phyloP scores from a whole-genome alignment of 2,113 vertebrate species.

The Xiphorhynchus elegans region DNA sequence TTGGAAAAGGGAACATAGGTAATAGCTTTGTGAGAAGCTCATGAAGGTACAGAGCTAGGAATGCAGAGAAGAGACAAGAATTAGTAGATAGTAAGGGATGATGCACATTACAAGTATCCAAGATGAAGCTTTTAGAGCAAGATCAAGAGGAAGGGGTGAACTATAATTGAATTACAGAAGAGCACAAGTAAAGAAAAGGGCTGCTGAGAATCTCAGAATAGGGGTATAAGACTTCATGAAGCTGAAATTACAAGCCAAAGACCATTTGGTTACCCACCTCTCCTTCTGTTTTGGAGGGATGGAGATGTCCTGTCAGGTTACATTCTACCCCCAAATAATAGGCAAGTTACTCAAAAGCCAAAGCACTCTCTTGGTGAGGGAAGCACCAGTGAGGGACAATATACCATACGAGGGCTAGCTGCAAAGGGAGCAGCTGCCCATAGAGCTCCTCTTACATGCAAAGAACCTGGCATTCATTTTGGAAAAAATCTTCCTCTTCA shows the following conservation, averaged over 20 bases:
- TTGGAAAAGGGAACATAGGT: not conserved
- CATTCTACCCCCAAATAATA: not conserved
- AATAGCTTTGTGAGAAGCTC: not conserved
- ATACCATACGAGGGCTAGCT: not conserved
- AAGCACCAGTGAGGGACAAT: not conserved
- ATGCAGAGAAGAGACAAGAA: not conserved
- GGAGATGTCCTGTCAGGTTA: not conserved
- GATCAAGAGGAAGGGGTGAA: not conserved
- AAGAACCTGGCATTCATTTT: not conserved
- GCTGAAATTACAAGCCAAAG: not conserved
- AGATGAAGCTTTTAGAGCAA: not conserved
- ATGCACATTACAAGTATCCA: not conserved
- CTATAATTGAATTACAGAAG: accelerated
- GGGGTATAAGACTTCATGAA: not conserved
- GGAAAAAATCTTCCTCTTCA: not conserved
- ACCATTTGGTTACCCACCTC: not conserved
- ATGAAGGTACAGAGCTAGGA: not conserved
- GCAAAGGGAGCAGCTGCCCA: not conserved
- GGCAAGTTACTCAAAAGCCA: not conserved
- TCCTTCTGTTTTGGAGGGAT: not conserved
- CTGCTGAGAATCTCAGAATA: not conserved
- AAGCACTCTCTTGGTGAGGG: not conserved
- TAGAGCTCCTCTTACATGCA: not conserved
- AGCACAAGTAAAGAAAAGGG: not conserved
- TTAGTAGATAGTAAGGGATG: not conserved